These are phyloP conservation scores for Platygyra sinensis DNA, from an alignment of 64 coral and sea anemone species.

Conservation along the genomic window DNA sequence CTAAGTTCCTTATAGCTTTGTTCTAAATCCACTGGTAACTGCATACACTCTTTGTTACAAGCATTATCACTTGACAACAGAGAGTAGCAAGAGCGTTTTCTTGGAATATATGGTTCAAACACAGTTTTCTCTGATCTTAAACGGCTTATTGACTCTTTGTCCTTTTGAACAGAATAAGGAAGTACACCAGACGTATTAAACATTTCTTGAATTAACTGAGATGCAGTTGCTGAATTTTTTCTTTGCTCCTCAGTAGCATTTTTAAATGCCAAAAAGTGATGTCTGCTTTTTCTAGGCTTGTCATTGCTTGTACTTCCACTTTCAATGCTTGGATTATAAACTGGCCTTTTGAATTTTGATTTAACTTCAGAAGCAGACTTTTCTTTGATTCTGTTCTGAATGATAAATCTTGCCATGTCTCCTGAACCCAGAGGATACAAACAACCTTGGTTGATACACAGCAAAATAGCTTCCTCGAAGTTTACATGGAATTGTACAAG, in stretches of 20 bases:
- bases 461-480: slow-evolving; percentile 29
- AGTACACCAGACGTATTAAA: not conserved
- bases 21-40: not conserved
- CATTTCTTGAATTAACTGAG: not conserved
- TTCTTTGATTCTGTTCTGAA: not conserved
- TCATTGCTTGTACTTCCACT: not conserved
- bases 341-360: not conserved
- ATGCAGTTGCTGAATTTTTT: not conserved
- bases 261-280: not conserved
- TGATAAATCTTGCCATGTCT: not conserved
- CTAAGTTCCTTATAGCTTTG: not conserved
- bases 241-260: not conserved
- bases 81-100: not conserved
- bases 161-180: not conserved
- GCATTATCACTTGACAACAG: not conserved
- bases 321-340: not conserved
- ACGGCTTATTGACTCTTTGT: not conserved
- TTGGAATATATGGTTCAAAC: slow-evolving; percentile 3
- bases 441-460: slow-evolving; percentile 12
- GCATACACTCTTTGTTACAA: not conserved
- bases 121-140: not conserved
- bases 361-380: not conserved
- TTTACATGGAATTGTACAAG: slow-evolving; percentile 31
- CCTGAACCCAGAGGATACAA: not conserved
- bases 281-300: not conserved